Evolutionary conservation across 2,113 vertebrate genomes (phyloP).

Genomic region (Noturus placidus): DNA sequence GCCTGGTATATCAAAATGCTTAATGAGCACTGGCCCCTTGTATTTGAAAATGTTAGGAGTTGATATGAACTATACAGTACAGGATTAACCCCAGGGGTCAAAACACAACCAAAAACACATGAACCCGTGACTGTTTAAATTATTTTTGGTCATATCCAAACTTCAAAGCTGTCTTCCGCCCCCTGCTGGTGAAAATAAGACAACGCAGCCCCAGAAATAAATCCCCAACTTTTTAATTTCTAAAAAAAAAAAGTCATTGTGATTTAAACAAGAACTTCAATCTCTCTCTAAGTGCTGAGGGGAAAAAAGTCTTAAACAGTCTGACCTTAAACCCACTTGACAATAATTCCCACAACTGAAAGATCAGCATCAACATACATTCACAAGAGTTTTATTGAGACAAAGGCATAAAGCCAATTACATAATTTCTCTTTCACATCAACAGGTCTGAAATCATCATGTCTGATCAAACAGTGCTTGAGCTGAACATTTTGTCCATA

Average conservation of each 20-base stretch:
- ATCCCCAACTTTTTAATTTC: not conserved
- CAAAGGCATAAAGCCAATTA: conserved; percentile 18
- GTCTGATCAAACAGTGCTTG: conserved; percentile 21
- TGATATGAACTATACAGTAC: not conserved
- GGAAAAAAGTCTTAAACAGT: not conserved
- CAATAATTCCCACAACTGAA: not conserved
- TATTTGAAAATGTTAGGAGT: not conserved
- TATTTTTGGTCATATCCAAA: not conserved
- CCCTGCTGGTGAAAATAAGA: conserved; percentile 8
- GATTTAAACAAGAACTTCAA: not conserved
- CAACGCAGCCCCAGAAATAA: not conserved
- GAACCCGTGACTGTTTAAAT: not conserved
- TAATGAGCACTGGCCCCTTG: not conserved
- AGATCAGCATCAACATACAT: not conserved
- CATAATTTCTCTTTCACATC: conserved; percentile 27
- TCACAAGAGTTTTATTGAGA: conserved; percentile 39
- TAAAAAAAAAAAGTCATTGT: not conserved
- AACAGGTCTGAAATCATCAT: conserved; percentile 3
- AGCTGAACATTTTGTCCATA: conserved; percentile 25
- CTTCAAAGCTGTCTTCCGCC: not conserved
- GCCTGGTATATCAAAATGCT: not conserved
- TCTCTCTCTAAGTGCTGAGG: not conserved
- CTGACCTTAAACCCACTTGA: not conserved
- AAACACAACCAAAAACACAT: not conserved
- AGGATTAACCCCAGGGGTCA: not conserved